These are phyloP conservation scores for Seriola quinqueradiata DNA, from an alignment of 2,113 vertebrate genomes.

Conservation along the genomic window DNA sequence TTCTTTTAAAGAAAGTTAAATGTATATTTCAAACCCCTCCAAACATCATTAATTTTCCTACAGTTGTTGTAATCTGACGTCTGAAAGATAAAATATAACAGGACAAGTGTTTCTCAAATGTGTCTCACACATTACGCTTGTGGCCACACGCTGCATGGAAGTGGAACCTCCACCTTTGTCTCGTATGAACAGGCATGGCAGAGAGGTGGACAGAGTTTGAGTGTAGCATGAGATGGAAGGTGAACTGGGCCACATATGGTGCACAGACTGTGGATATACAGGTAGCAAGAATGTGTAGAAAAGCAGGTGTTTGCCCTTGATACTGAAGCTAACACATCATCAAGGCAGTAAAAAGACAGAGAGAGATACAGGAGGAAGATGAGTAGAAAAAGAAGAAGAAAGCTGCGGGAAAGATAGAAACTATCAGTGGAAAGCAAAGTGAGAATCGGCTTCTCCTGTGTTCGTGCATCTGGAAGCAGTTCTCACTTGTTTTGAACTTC, in stretches of 20 bases:
- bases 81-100: background rate
- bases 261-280: slow-evolving; percentile 48
- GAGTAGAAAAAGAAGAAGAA: background rate
- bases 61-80: background rate
- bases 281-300: slow-evolving; percentile 56
- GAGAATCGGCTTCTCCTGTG: slow-evolving; percentile 11
- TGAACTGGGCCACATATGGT: slow-evolving; percentile 57
- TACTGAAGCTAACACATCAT: slow-evolving; percentile 6
- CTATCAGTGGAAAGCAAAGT: background rate
- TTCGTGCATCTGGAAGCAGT: slow-evolving; percentile 76
- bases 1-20: background rate
- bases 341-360: background rate
- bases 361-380: background rate
- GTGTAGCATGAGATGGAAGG: slow-evolving; percentile 2
- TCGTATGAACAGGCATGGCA: slow-evolving; percentile 14
- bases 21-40: too few relatives aligned
- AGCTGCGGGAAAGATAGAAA: background rate
- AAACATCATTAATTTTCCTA: too few relatives aligned
- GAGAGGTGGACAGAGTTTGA: background rate
- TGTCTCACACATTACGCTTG: background rate
- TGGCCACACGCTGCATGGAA: background rate
- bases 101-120: background rate
- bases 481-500: slow-evolving; percentile 54
- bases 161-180: slow-evolving; percentile 3
- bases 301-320: slow-evolving; percentile 33